Base-by-base conservation (phyloP, 2,888 invertebrate genomes). In the Cristatella mucedo region DNA sequence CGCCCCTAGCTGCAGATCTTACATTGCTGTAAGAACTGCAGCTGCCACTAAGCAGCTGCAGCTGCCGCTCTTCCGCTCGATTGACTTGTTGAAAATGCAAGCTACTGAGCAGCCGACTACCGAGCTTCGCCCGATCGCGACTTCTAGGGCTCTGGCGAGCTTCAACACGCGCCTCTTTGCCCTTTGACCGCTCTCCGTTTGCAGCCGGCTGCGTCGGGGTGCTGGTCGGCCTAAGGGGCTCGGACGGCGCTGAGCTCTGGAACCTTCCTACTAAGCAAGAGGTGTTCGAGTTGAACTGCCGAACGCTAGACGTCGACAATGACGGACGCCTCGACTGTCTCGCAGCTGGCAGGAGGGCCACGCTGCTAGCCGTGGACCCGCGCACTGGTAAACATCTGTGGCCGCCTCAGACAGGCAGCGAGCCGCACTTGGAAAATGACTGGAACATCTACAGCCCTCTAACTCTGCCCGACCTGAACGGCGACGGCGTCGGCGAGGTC, bases 281-380 rank as follows among this genome's bases (percentile, higher is more conserved):
- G 3, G 45, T 54, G 2, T 49, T 58, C 37, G 49, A 53, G 26
- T 41, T 58, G 11, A 55, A 54, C 39, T 63, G 63, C 51, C 49
- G 51, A 9, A 48, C 49, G 15, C 47, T 58, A 38, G 62, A 63
- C 39, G 44, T 60, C 15, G 53, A 61, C 42, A 44, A 47, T 6
- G 64, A 64, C 44, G 56, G 56, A 1, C 42, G 44, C 15, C 40
- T 33, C 4, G 63, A 64, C 46, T 64, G 64, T 44, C 52, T 64
- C 19, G 53, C 51, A 5, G 49, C 55, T 24, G 63, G 64, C 2
- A 47, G 58, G 32, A 44, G 50, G 33, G 49, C 50, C 1, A 46
- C 53, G 1, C 30, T 55, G 15, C 46, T 55, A 21, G 64, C 62
- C 5, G 51, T 64, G 36, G 51, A 62, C 44, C 52, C 56, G 4